These are phyloP conservation scores for Bicyclus anynana DNA, from an alignment of 1,140 invertebrate genomes.

Conservation along the genomic window DNA sequence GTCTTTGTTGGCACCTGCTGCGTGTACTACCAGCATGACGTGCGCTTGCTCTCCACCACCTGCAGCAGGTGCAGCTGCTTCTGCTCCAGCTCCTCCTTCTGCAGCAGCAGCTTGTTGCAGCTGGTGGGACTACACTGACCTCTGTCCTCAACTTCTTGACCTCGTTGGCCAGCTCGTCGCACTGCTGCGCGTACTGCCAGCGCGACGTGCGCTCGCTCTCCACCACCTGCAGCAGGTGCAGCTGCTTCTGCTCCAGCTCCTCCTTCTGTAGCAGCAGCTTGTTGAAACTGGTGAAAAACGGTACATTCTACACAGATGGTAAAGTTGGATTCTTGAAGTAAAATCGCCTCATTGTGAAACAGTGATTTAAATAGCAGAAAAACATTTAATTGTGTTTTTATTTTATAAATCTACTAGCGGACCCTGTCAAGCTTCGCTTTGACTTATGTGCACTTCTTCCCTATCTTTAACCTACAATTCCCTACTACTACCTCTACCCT, in stretches of 20 bases:
- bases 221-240: conserved; percentile 94
- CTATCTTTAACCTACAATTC: too few relatives aligned
- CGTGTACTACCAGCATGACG: conserved; percentile 95
- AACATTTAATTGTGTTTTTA: too few relatives aligned
- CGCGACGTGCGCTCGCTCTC: conserved; percentile 95
- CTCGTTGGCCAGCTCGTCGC: conserved; percentile 91
- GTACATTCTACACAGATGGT: too few relatives aligned
- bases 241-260: conserved; percentile 94
- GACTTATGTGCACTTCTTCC: too few relatives aligned
- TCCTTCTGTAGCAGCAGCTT: conserved; percentile 94
- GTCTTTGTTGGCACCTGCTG: too few relatives aligned
- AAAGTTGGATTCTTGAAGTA: too few relatives aligned
- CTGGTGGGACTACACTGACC: conserved; percentile 86
- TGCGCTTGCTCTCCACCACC: conserved; percentile 95
- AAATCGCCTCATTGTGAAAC: too few relatives aligned
- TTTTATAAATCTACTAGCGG: too few relatives aligned
- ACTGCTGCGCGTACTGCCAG: conserved; percentile 95
- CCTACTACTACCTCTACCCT: too few relatives aligned
- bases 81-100: conserved; percentile 95
- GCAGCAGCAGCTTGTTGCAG: conserved; percentile 93
- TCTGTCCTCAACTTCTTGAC: conserved; percentile 94
- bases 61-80: conserved; percentile 95
- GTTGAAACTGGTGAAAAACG: conserved; percentile 87
- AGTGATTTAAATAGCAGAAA: too few relatives aligned
- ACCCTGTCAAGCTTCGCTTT: too few relatives aligned